These are phyloP conservation scores for Stenodema calcarata DNA, from an alignment of 2,888 invertebrate species.

Conservation along the genomic window DNA sequence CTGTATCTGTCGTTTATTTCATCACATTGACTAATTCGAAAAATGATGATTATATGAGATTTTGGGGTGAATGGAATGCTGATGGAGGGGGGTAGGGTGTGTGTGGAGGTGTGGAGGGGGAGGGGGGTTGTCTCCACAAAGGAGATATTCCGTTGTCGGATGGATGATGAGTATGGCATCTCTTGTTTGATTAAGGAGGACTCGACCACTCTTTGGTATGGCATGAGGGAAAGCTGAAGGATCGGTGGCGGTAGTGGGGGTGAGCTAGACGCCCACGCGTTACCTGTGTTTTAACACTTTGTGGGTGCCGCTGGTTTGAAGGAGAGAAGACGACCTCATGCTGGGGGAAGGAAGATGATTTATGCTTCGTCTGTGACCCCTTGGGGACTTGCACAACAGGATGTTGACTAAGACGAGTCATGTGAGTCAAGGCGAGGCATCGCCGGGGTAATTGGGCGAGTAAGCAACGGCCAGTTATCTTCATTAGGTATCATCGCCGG, in stretches of 20 bases:
- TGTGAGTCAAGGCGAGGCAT: background rate
- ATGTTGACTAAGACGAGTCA: conserved; percentile 35
- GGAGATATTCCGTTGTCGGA: conserved; percentile 1
- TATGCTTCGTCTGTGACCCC: conserved; percentile 34
- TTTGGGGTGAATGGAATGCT: background rate
- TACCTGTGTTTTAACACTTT: conserved; percentile 50
- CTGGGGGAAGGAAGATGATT: conserved; percentile 22
- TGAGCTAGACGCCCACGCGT: conserved; percentile 39
- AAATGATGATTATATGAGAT: background rate
- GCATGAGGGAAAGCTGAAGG: background rate
- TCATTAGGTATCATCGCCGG: conserved; percentile 2
- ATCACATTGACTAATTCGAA: background rate
- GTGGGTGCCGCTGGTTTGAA: conserved; percentile 28
- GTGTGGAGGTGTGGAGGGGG: background rate
- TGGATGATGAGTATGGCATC: background rate
- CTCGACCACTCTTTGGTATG: too few species aligned
- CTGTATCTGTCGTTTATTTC: too few species aligned
- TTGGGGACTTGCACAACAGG: conserved; percentile 42
- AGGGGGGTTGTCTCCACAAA: background rate
- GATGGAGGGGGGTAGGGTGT: too few species aligned
- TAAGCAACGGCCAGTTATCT: background rate
- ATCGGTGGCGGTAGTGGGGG: background rate
- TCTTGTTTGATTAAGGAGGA: too few species aligned
- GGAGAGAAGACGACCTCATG: conserved; percentile 25
- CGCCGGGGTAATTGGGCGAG: background rate